phyloP scores from a whole-genome alignment of 1,140 invertebrate species.

The Branchinecta lindahli region DNA sequence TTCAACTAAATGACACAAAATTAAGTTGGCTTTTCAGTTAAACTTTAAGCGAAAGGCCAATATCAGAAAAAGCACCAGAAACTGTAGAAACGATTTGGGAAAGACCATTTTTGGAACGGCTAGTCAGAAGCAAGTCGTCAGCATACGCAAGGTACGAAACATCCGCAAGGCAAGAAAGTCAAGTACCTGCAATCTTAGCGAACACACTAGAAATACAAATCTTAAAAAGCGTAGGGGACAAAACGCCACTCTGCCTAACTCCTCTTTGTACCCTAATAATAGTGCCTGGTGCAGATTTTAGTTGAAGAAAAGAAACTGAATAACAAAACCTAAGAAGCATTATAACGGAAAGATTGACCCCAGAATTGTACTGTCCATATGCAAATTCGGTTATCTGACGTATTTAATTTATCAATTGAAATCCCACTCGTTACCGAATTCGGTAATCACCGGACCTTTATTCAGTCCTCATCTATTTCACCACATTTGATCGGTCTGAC shows the following conservation, averaged over 20 bases:
- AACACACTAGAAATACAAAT: slow-evolving; percentile 9
- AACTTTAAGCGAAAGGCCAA: too few species aligned
- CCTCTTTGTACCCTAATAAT: slow-evolving; percentile 1
- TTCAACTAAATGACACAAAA: too few species aligned
- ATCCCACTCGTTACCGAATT: too few species aligned
- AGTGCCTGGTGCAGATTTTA: slow-evolving; percentile 5
- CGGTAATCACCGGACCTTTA: too few species aligned
- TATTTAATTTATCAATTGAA: too few species aligned
- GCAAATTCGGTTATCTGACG: too few species aligned
- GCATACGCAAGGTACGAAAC: slow-evolving; percentile 4
- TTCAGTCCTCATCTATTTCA: too few species aligned
- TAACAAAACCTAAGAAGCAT: slow-evolving; percentile 2
- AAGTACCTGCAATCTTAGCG: neutral
- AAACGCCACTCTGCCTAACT: slow-evolving; percentile 7
- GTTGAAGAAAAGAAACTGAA: slow-evolving; percentile 1
- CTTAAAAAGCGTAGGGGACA: slow-evolving; percentile 5
- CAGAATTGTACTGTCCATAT: neutral
- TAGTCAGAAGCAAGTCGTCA: slow-evolving; percentile 5
- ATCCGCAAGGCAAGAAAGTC: neutral
- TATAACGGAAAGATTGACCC: neutral
- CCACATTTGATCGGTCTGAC: too few species aligned
- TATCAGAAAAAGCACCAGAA: slow-evolving; percentile 6
- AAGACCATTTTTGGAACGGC: slow-evolving; percentile 5
- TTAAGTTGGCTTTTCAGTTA: too few species aligned
- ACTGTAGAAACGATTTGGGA: slow-evolving; percentile 5